These are phyloP conservation scores for Temnothorax curvispinosus DNA, from an alignment of 1,140 invertebrate genomes.

Conservation along the genomic window DNA sequence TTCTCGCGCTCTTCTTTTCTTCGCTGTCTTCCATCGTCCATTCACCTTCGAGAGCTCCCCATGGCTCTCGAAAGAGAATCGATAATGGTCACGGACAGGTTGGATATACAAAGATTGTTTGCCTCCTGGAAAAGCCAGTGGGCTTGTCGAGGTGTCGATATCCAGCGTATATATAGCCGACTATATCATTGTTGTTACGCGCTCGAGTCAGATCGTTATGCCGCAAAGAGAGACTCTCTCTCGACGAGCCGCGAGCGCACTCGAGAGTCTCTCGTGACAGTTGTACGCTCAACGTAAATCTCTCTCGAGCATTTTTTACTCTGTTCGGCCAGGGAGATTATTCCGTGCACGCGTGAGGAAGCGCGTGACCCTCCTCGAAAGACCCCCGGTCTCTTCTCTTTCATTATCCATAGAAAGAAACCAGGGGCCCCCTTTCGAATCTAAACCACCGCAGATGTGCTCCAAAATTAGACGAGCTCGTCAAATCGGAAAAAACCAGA, in stretches of 20 bases:
- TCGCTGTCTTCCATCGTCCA: neutral
- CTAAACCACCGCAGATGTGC: constrained; percentile 73
- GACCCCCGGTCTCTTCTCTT: constrained; percentile 60
- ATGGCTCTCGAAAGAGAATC: constrained; percentile 51
- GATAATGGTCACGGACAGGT: constrained; percentile 50
- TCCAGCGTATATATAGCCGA: neutral
- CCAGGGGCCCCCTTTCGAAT: constrained; percentile 26
- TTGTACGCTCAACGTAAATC: constrained; percentile 68
- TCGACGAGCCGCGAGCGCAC: constrained; percentile 13
- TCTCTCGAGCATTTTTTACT: constrained; percentile 70
- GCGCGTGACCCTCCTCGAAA: constrained; percentile 10
- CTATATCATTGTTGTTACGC: constrained; percentile 7
- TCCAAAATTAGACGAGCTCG: constrained; percentile 73
- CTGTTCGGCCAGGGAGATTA: constrained; percentile 62
- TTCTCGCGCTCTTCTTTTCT: neutral
- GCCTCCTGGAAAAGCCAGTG: constrained; percentile 30
- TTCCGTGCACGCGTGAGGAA: constrained; percentile 71
- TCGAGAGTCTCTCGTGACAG: constrained; percentile 64
- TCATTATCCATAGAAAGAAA: constrained; percentile 70
- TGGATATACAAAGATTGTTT: constrained; percentile 65
- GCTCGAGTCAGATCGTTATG: constrained; percentile 31
- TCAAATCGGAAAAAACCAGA: constrained; percentile 74
- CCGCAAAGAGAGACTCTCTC: neutral
- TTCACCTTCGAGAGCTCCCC: constrained; percentile 37
- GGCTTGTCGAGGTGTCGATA: constrained; percentile 44